A percentile compares a stretch with the other conserved stretches of the same genome.
Conservation (phyloP, 2,113 vertebrate genomes). For the Pterocles orientalis region DNA sequence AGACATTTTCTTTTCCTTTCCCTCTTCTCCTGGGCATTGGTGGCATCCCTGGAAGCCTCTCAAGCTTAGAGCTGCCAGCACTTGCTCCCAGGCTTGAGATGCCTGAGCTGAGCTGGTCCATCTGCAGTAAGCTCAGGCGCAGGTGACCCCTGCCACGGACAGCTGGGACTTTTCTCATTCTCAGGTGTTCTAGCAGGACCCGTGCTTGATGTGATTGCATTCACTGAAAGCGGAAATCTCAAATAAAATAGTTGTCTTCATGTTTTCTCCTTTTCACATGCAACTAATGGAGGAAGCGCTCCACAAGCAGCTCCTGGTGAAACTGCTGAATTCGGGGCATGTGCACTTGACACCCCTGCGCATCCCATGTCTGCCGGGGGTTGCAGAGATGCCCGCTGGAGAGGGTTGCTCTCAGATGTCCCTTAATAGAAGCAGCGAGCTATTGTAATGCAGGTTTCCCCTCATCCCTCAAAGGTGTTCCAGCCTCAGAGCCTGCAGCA, state of each 20-base stretch:
- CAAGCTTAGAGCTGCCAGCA: not conserved
- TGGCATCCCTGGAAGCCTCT: not conserved
- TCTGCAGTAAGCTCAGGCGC: rapidly evolving
- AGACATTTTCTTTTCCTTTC: not conserved
- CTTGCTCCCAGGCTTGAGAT: not conserved
- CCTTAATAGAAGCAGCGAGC: not conserved
- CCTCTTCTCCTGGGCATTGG: not conserved
- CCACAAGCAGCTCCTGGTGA: not conserved
- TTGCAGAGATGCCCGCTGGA: not conserved
- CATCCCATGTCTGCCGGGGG: not conserved
- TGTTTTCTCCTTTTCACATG: not conserved
- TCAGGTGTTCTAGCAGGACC: not conserved
- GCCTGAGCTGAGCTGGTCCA: not conserved
- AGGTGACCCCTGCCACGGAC: rapidly evolving
- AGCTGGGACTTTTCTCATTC: not conserved
- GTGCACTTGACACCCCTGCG: not conserved
- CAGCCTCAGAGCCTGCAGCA: not conserved
- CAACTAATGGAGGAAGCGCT: rapidly evolving
- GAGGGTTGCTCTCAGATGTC: not conserved
- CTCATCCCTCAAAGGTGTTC: not conserved
- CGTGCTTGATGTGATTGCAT: not conserved
- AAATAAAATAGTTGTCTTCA: not conserved
- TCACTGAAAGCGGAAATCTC: not conserved
- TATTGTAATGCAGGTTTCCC: not conserved
- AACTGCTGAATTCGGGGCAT: not conserved